Conservation (phyloP, 2,113 vertebrate genomes). For the Trichechus manatus region DNA sequence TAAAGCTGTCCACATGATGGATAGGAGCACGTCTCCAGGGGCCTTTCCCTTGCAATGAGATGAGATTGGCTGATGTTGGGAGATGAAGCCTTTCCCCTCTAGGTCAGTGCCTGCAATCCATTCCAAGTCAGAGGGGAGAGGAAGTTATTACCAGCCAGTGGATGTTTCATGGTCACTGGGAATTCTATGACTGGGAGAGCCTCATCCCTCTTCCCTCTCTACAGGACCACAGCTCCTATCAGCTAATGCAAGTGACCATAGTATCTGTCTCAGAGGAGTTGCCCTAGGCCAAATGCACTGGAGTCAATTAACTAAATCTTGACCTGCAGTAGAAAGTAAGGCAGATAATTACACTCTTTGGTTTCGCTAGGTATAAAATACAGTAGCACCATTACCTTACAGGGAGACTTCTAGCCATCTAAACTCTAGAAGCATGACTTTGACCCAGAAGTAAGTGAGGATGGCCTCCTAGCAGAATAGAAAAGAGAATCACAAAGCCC, state of each 20-base stretch:
- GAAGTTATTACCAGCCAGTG: slow-evolving; percentile 84
- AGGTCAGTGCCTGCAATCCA: slow-evolving; percentile 84
- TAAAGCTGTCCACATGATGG: slow-evolving; percentile 85
- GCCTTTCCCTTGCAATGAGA: slow-evolving; percentile 82
- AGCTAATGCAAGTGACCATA: slow-evolving; percentile 55
- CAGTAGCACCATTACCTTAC: slow-evolving; percentile 55
- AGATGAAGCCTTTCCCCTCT: slow-evolving; percentile 85
- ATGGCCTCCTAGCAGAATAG: background rate
- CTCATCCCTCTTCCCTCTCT: slow-evolving; percentile 76
- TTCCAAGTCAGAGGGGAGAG: slow-evolving; percentile 83
- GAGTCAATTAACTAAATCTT: slow-evolving; percentile 82
- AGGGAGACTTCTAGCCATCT: slow-evolving; percentile 13
- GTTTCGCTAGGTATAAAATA: slow-evolving; percentile 52
- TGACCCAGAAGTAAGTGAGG: slow-evolving; percentile 33
- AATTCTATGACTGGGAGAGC: slow-evolving; percentile 77
- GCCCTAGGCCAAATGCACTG: slow-evolving; percentile 74
- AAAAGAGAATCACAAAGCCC: slow-evolving; percentile 1
- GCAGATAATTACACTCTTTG: slow-evolving; percentile 72
- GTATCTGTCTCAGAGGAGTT: slow-evolving; percentile 74
- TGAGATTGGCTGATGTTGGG: slow-evolving; percentile 85
- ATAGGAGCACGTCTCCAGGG: slow-evolving; percentile 83
- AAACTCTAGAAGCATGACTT: slow-evolving; percentile 22
- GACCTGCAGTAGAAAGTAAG: slow-evolving; percentile 63
- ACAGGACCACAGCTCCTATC: slow-evolving; percentile 52
- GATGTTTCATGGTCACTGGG: slow-evolving; percentile 79